Evolutionary conservation across 2,888 invertebrate species (phyloP).

Genomic region (Micoletzkya japonica): DNA sequence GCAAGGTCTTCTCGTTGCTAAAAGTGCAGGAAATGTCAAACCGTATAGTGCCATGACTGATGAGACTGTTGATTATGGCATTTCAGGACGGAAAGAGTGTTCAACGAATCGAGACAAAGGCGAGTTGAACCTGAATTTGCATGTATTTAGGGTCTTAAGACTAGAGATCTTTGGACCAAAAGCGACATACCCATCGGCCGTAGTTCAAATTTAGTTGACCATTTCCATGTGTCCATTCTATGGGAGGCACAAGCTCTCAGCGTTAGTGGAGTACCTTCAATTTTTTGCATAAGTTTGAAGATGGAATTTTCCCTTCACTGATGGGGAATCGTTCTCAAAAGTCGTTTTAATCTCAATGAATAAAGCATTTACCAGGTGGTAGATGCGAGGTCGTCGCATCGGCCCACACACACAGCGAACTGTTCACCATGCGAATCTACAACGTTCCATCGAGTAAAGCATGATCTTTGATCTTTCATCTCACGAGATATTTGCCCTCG

Average conservation of each 20-base stretch:
- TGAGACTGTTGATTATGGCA: slow-evolving; percentile 88
- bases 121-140: slow-evolving; percentile 80
- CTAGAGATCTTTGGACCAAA: no score
- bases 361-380: not conserved
- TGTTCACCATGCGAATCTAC: slow-evolving; percentile 42
- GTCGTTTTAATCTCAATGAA: not conserved
- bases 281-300: not conserved
- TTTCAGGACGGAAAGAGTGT: slow-evolving; percentile 79
- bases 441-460: no score
- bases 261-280: slow-evolving; percentile 2
- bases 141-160: no score
- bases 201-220: slow-evolving; percentile 5
- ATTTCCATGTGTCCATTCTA: slow-evolving; percentile 24
- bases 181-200: slow-evolving; percentile 17
- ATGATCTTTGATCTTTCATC: slow-evolving; percentile 6
- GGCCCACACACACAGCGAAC: slow-evolving; percentile 40
- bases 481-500: slow-evolving; percentile 44
- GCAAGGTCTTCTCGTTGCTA: no score
- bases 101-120: slow-evolving; percentile 75
- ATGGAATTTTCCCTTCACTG: not conserved
- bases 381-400: slow-evolving; percentile 29
- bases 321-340: no score
- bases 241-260: slow-evolving; percentile 14
- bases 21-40: no score
- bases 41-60: slow-evolving; percentile 80